Percentiles rank a stretch among this genome's conserved stretches.
These are phyloP conservation scores for Ormyrus thymus DNA, from an alignment of 2,888 invertebrate genomes.

Conservation along the genomic window DNA sequence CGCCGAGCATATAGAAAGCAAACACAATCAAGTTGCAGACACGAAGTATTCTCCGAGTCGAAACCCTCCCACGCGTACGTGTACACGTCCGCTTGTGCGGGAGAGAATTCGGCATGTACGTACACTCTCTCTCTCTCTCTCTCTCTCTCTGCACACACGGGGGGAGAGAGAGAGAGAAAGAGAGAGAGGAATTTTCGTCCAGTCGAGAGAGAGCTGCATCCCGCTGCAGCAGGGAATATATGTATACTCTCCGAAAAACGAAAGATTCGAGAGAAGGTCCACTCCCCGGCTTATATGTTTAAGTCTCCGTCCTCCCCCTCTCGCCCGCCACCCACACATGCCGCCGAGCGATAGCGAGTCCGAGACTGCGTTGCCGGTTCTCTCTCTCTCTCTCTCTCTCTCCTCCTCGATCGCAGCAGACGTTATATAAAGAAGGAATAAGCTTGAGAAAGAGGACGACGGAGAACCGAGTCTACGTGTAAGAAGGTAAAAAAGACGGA, in stretches of 20 bases:
- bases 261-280: slow-evolving; percentile 19
- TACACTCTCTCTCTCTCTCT: no score
- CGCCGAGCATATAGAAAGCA: slow-evolving; percentile 21
- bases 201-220: neutral
- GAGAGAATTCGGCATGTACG: neutral
- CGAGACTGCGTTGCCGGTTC: slow-evolving; percentile 20
- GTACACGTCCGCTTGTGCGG: neutral
- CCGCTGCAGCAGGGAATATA: slow-evolving; percentile 2
- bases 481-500: slow-evolving; percentile 4
- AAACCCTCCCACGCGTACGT: neutral
- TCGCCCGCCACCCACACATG: slow-evolving; percentile 40
- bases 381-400: neutral
- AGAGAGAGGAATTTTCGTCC: slow-evolving; percentile 15
- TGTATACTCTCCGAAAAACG: slow-evolving; percentile 22
- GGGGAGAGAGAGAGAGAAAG: neutral
- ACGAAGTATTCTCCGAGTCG: slow-evolving; percentile 30
- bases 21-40: slow-evolving; percentile 43
- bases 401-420: no score
- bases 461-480: neutral
- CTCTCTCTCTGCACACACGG: neutral
- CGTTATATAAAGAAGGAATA: neutral
- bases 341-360: no score
- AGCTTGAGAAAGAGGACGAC: slow-evolving; percentile 1
- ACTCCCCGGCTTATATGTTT: slow-evolving; percentile 15
- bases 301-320: slow-evolving; percentile 8